Conservation (phyloP, 2,113 vertebrate species). For the Cynoglossus semilaevis region DNA sequence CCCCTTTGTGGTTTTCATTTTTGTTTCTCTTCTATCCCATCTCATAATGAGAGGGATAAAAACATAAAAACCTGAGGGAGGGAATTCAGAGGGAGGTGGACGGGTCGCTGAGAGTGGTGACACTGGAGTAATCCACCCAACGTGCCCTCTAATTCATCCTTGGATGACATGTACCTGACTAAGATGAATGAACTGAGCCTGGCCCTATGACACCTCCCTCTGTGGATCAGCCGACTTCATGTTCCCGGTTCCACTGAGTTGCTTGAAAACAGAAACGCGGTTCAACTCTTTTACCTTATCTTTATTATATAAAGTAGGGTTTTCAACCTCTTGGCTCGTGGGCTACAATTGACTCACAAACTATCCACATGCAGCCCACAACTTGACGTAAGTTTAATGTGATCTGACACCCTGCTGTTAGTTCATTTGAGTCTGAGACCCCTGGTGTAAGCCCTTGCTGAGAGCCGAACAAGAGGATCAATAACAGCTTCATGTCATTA, state of each 20-base stretch:
- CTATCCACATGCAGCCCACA: too few relatives aligned
- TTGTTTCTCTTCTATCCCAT: constrained; percentile 17
- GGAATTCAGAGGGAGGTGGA: constrained; percentile 23
- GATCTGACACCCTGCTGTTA: too few relatives aligned
- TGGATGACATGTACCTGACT: constrained; percentile 40
- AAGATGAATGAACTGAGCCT: constrained; percentile 9
- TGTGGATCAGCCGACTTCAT: constrained; percentile 24
- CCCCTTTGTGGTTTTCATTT: constrained; percentile 18
- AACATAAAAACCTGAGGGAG: constrained; percentile 25
- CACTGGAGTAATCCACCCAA: constrained; percentile 15
- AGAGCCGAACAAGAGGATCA: not conserved
- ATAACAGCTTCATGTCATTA: not conserved
- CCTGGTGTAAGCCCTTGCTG: not conserved
- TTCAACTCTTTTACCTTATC: not conserved
- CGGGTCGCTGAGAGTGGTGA: constrained; percentile 5
- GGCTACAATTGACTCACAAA: too few relatives aligned
- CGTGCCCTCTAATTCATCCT: constrained; percentile 52
- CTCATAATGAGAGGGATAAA: constrained; percentile 38
- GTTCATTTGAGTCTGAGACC: not conserved
- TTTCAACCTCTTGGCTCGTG: too few relatives aligned
- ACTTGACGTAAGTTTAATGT: too few relatives aligned
- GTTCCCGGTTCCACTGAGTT: constrained; percentile 19
- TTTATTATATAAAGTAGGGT: not conserved
- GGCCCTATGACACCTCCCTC: constrained; percentile 28
- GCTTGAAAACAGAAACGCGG: constrained; percentile 25